phyloP scores from a whole-genome alignment of 2,113 vertebrate species.

The Uropsilus gracilis region DNA sequence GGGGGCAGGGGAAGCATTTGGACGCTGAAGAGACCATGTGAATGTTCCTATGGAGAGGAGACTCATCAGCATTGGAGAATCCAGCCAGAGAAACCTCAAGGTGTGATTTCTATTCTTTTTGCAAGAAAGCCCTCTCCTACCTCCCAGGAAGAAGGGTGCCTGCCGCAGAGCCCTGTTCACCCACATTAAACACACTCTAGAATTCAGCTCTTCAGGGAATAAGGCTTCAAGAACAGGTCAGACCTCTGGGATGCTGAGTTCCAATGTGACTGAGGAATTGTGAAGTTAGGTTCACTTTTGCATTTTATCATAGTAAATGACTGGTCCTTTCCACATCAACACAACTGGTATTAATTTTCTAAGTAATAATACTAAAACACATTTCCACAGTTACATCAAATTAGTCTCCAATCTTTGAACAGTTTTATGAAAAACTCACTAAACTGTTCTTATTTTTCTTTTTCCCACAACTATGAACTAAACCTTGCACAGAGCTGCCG shows the following conservation, averaged over 20 bases:
- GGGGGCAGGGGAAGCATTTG: background rate
- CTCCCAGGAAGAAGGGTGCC: background rate
- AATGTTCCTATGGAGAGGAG: background rate
- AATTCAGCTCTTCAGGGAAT: background rate
- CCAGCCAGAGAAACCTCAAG: background rate
- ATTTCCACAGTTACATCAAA: background rate
- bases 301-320: background rate
- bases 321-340: background rate
- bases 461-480: too few relatives aligned
- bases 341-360: background rate
- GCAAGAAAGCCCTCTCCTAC: background rate
- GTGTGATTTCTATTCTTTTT: background rate
- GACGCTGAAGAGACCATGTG: background rate
- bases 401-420: background rate
- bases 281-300: background rate
- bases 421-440: background rate
- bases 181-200: background rate
- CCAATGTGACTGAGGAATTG: background rate
- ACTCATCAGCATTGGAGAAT: background rate
- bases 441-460: background rate
- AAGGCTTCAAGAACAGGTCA: background rate
- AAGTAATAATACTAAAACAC: background rate
- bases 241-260: background rate
- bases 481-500: background rate
- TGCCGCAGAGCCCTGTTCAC: background rate